A percentile compares a stretch with the other conserved stretches of the same genome.
Evolutionary conservation across 2,113 vertebrate genomes (phyloP).

Genomic region (Chroicocephalus ridibundus): DNA sequence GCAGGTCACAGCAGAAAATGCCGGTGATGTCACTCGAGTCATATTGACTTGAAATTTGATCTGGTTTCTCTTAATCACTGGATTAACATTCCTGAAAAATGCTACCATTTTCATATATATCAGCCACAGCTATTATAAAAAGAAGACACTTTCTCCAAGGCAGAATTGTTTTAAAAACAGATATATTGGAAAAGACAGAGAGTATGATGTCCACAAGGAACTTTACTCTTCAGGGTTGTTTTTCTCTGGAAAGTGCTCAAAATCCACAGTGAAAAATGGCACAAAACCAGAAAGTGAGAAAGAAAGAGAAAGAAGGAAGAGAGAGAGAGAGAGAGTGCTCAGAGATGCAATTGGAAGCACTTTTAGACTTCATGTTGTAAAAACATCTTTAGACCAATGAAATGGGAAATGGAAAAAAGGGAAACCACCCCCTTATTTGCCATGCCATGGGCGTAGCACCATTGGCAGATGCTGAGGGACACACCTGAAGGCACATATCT

Average conservation of each 20-base stretch:
- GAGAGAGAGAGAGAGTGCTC: too few species aligned
- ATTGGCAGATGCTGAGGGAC: neutral
- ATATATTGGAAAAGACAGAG: neutral
- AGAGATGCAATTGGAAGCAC: neutral
- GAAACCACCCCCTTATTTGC: neutral
- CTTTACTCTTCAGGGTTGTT: neutral
- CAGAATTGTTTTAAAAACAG: neutral
- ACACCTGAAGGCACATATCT: neutral
- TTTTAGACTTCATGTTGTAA: neutral
- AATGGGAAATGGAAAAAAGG: neutral
- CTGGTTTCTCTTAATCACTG: neutral
- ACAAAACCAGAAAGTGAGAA: neutral
- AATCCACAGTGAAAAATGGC: neutral
- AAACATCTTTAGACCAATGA: neutral
- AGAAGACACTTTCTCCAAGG: neutral
- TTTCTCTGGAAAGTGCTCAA: neutral
- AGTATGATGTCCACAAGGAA: neutral
- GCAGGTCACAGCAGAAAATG: neutral
- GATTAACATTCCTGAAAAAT: neutral
- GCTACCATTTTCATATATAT: neutral
- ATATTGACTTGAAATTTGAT: neutral
- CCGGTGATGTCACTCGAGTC: neutral
- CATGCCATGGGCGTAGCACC: neutral
- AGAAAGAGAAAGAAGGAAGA: too few species aligned
- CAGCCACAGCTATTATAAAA: neutral